Base-by-base conservation (phyloP, 2,888 invertebrate species). In the Hypomecis atomaria region DNA sequence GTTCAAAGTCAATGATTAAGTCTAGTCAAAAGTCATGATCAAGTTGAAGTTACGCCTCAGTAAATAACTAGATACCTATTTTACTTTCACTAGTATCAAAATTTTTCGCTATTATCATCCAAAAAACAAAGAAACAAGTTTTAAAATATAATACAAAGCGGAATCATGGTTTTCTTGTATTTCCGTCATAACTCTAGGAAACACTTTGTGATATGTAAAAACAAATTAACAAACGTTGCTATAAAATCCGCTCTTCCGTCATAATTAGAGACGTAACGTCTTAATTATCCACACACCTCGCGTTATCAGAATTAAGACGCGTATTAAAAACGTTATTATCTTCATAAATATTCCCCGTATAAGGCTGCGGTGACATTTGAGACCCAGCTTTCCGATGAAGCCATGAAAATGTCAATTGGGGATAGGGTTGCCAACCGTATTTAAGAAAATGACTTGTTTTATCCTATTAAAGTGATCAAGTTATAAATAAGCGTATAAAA, bases 321-420 rank as follows among this genome's bases (percentile, higher is more conserved):
- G 43, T 37, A 48, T 36, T 34, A 45, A 58, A 63, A 56, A 57
- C 42, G 40, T 54, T 55, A 64, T 59, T 45, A 59, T 55, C 55
- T 45, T 10, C 49, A 59, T 64, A 59, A 64, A 53, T 59, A 59
- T 40, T 8, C 43, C 9, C 36, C 37, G 47, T 49, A 71, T 68
- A 70, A 49, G 62, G 61, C 58, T 65, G 67, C 67, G 42, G 53
- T 50, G 69, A 70, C 70, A 75, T 72, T 74, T 69, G 69, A 74
- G 66, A 73, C 69, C 74, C 65, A 55, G 58, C 62, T 60, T 66
- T 70, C 69, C 72, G 71, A 76, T 74, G 72, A 76, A 75, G 78
- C 73, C 73, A 76, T 77, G 75, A 75, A 78, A 76, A 67, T 67
- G 66, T 73, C 73, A 73, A 50, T 72, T 70, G 67, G 59, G 13